Conservation (phyloP, 2,113 vertebrate species). For the Microtus ochrogaster region DNA sequence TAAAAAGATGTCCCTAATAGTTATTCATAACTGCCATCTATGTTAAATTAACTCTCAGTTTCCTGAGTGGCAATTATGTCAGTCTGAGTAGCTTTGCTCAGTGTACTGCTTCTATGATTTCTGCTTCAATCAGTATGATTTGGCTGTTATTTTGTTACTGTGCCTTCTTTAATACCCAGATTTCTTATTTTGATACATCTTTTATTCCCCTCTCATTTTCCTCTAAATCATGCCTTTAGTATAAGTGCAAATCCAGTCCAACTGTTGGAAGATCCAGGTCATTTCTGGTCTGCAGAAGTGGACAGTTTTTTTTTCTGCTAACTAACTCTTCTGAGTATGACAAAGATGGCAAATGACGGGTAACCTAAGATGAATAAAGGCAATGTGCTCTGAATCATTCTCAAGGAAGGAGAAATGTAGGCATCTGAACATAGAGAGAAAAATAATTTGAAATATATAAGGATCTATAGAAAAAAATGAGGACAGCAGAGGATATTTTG, state of each 20-base stretch:
- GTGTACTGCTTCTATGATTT: neutral
- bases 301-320: neutral
- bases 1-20: neutral
- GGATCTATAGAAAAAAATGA: neutral
- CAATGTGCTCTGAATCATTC: neutral
- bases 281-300: neutral
- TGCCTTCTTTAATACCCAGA: neutral
- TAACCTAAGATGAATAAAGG: neutral
- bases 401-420: neutral
- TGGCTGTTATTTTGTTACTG: neutral
- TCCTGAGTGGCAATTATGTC: neutral
- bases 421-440: neutral
- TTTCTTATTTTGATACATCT: neutral
- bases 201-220: neutral
- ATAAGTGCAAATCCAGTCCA: neutral
- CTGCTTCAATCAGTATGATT: neutral
- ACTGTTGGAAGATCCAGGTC: neutral
- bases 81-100: neutral
- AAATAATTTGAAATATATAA: constrained; percentile 11
- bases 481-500: neutral
- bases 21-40: neutral
- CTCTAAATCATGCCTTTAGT: neutral
- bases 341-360: neutral
- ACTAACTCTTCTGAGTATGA: neutral
- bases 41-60: neutral